Base-by-base conservation (phyloP, 2,113 vertebrate species). In the Thamnophis sirtalis region DNA sequence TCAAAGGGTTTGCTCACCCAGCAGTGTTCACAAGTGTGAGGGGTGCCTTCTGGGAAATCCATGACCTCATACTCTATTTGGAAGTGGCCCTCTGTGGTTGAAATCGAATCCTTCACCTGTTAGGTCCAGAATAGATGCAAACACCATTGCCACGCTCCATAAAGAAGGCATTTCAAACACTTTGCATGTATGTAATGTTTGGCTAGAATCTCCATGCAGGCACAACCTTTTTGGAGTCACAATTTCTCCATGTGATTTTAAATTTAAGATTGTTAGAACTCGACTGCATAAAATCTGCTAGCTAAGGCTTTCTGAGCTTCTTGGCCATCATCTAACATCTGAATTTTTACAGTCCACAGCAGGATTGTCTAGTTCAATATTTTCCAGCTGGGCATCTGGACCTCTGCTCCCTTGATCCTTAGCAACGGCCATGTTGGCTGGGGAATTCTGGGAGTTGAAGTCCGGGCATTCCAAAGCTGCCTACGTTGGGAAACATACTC, bases 101-200 rank as follows among this genome's bases (percentile, higher is more conserved):
- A 93, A 96, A 95, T 80, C 1, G 10, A 94, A 84, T 95, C 54
- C 48, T 87, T 96, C 95, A 95, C 93, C 93, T 94, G 89, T 94
- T 95, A 1, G 0, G 11, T 55, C 93, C 92, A 95, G 88, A 93
- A 94, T 26, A 90, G 88, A 94, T 84, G 22, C 11, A 90, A 90
- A 84, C 19, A 56, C 93, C 94, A 93, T 92, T 95, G 92, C 89
- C 55, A 88, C 33, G n/a, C 53, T 90, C 86, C 89, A 24, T 55
- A 38, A 24, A 53, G 56, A 24, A 94, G 90, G 84, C 58, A 94
- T 92, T 86, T 93, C 90, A 95, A 58, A 60, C 92, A 54, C 0
- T 73, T 95, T 94, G 43, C 33, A 88, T 51, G 13, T n/a, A 92
- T 60, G 48, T 68, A 90, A 49, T 33, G 86, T 38, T 90, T 87